Conservation (phyloP, 2,797 vertebrate genomes). For the Anabacerthia variegaticeps region DNA sequence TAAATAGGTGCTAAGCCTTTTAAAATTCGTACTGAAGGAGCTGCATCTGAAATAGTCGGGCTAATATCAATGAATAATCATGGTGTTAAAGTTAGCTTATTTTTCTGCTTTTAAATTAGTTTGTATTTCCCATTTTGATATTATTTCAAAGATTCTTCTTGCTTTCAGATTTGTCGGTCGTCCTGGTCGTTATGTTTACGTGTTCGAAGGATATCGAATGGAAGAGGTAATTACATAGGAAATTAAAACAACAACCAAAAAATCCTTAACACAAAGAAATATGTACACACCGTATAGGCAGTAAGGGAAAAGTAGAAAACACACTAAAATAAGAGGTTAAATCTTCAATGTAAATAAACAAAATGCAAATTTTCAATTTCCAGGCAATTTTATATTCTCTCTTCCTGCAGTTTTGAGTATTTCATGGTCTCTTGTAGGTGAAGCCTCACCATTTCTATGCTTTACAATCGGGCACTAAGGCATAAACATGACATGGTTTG, state of each 20-base stretch:
- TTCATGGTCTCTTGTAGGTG: neutral
- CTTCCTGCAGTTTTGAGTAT: neutral
- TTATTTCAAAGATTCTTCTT: neutral
- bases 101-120: neutral
- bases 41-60: neutral
- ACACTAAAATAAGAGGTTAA: neutral
- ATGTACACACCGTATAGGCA: neutral
- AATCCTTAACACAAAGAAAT: neutral
- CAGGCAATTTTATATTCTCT: neutral
- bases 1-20: neutral
- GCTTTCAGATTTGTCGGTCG: conserved; percentile 89
- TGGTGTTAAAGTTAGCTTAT: neutral
- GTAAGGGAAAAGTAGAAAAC: neutral
- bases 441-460: neutral
- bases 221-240: conserved; percentile 84
- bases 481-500: neutral
- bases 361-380: neutral
- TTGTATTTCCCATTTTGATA: neutral
- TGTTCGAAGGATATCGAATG: conserved; percentile 93
- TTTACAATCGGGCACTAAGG: neutral
- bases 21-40: neutral
- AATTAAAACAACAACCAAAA: neutral
- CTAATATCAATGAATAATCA: neutral
- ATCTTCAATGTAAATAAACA: neutral
- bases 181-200: conserved; percentile 92